Conservation (phyloP, 2,113 vertebrate species). For the Centropristis striata region DNA sequence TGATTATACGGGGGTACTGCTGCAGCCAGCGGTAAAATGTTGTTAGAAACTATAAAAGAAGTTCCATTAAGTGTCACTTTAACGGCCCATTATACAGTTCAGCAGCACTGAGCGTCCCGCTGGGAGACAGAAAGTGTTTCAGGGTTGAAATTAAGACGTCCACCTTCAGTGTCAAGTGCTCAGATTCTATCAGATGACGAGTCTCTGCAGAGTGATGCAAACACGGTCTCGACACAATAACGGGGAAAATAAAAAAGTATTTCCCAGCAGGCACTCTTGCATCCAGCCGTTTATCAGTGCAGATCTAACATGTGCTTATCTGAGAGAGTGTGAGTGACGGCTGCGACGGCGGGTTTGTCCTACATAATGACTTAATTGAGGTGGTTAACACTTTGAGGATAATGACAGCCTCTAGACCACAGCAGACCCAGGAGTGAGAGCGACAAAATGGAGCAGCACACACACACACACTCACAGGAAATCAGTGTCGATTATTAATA, state of each 20-base stretch:
- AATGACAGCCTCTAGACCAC: conserved; percentile 70
- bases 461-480: conserved; percentile 26
- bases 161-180: neutral
- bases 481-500: conserved; percentile 36
- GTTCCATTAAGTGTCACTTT: neutral
- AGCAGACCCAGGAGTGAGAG: conserved; percentile 50
- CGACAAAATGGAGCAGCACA: too few relatives aligned
- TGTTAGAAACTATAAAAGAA: neutral
- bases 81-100: neutral
- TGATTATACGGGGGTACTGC: neutral
- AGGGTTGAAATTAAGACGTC: neutral
- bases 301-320: neutral
- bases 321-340: conserved; percentile 6
- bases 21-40: neutral
- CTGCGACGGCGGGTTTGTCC: conserved; percentile 40
- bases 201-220: neutral
- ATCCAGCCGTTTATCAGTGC: neutral
- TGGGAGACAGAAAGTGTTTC: neutral
- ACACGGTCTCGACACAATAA: neutral
- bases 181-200: neutral
- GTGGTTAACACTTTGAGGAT: conserved; percentile 70
- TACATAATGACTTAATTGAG: conserved; percentile 77
- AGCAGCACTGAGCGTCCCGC: neutral
- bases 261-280: conserved; percentile 22
- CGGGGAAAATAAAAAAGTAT: neutral